Base-by-base conservation (phyloP, 2,888 invertebrate species). In the Drosophila subsilvestris region DNA sequence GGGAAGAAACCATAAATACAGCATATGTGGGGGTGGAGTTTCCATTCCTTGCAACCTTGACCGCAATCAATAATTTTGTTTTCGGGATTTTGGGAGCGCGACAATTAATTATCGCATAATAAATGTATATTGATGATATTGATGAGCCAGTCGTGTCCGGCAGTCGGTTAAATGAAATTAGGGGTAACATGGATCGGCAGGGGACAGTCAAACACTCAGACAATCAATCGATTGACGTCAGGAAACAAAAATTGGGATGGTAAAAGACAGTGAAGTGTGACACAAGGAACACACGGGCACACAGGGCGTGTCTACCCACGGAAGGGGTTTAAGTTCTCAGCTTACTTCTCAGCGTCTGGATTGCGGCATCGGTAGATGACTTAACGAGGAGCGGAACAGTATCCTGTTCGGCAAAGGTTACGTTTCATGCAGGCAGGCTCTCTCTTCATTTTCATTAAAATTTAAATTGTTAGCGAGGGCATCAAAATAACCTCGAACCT, bases 201-300 rank as follows among this genome's bases (percentile, higher is more conserved):
- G 48, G 37, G 37, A 14, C 32, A 32, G 12, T 32, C 44, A 50
- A 63, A 47, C 56, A 74, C 48, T 60, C 27, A 9, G 22, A 73
- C 49, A 88, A 78, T 76, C 86, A 86, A 84, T 84, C 86, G 88
- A 88, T 88, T 84, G 88, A 84, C 86, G 88, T 84, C 86, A 84
- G 84, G 65, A 63, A 57, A 77, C 63, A 67, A 55, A 54, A 47
- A 45, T 74, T 53, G 55, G 42, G 53, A 48, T 9, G 42, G 47
- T 48, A 27, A 27, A 49, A 51, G 74, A 58, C 25, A 22, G 54
- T 37, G 48, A 48, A 48, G 53, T 55, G 73, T 60, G 67, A 59
- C 58, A 55, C 49, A 22, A 65, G 42, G 47, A 51, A 70, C 57
- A 76, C 51, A 61, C 44, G 37, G 47, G 17, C 14, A 53, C 49